phyloP scores from a whole-genome alignment of 2,797 vertebrate genomes.

The Iguana delicatissima region DNA sequence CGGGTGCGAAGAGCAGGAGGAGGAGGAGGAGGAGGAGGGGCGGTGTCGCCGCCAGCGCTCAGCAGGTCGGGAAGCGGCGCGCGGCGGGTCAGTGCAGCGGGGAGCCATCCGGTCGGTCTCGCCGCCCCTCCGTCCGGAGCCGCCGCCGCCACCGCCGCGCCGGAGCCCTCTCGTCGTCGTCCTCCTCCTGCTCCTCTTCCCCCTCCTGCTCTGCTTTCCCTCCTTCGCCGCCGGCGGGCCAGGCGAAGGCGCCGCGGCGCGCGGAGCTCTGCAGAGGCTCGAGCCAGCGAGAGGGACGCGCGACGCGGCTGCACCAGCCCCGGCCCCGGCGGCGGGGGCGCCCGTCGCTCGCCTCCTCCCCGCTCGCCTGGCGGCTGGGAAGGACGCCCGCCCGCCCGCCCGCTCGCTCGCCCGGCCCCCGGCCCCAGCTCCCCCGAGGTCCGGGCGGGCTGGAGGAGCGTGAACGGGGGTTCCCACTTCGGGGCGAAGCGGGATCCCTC shows the following conservation, averaged over 20 bases:
- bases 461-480: not conserved
- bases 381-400: not conserved
- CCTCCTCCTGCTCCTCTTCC: not conserved
- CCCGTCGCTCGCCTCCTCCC: not conserved
- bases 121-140: not conserved
- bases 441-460: too few species aligned
- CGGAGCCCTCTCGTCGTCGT: not conserved
- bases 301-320: not conserved
- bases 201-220: not conserved
- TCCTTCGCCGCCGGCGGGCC: not conserved
- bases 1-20: not conserved
- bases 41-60: slow-evolving; percentile 19
- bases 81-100: slow-evolving; percentile 19
- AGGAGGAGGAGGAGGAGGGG: not conserved
- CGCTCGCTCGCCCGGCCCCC: fast-evolving
- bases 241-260: slow-evolving; percentile 4
- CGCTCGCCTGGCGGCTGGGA: not conserved
- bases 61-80: slow-evolving; percentile 25
- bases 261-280: slow-evolving; percentile 16
- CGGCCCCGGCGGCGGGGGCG: not conserved
- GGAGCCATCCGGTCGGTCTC: not conserved
- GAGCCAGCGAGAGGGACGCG: not conserved
- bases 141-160: not conserved
- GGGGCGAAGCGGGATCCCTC: slow-evolving; percentile 37
- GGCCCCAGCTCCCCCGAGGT: too few species aligned